phyloP scores from a whole-genome alignment of 37 sponge, comb jelly and placozoan genomes.

The Ephydatia muelleri region DNA sequence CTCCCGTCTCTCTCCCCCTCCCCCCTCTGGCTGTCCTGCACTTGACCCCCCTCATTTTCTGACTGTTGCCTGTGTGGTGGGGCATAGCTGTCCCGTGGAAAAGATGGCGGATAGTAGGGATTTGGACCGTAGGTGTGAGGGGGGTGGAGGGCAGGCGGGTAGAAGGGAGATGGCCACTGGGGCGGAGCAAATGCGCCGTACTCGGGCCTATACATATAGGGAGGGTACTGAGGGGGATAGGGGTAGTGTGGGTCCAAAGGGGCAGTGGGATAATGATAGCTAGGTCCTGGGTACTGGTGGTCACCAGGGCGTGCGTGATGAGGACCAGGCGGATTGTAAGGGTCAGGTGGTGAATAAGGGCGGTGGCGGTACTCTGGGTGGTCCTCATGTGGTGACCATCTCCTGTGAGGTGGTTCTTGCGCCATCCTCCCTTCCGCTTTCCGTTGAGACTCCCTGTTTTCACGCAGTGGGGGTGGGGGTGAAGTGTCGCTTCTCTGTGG shows the following conservation, averaged over 20 bases:
- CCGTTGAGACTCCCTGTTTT: neutral
- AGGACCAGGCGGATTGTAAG: neutral
- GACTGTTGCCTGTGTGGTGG: neutral
- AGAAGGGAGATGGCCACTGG: slow-evolving; percentile 14
- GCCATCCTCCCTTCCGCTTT: neutral
- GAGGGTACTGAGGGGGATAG: neutral
- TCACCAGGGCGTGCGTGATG: neutral
- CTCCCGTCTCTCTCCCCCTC: no score
- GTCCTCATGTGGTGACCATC: neutral
- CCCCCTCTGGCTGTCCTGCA: neutral
- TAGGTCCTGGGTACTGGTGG: neutral
- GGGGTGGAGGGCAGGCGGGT: slow-evolving; percentile 18
- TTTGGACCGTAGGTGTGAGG: slow-evolving; percentile 11
- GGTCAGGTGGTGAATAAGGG: neutral
- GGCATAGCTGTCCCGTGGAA: neutral
- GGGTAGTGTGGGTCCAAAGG: neutral
- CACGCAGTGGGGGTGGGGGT: neutral
- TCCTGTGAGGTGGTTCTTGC: neutral
- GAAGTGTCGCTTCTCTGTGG: neutral
- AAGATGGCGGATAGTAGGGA: slow-evolving; percentile 8
- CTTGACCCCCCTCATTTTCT: neutral
- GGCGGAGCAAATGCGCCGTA: neutral
- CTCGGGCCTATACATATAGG: neutral
- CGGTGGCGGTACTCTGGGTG: neutral
- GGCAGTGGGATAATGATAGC: neutral